These are phyloP conservation scores for Lucilia sericata DNA, from an alignment of 1,140 invertebrate species.

Conservation along the genomic window DNA sequence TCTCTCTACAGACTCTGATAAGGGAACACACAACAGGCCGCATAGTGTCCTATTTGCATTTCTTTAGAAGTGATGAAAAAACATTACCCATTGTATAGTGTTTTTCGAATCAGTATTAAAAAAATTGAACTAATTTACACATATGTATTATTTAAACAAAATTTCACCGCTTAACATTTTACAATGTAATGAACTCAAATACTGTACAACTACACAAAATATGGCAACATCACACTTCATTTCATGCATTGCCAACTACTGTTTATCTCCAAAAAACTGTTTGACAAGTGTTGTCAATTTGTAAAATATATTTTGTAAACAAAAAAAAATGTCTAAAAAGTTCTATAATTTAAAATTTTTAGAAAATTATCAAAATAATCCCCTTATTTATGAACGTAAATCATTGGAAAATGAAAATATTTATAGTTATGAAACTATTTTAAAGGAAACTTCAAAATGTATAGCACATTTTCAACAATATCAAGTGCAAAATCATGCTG, in stretches of 20 bases:
- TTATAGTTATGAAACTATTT: background rate
- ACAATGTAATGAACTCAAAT: too few relatives aligned
- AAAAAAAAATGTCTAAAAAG: background rate
- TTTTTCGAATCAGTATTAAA: too few relatives aligned
- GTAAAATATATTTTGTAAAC: background rate
- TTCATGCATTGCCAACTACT: background rate
- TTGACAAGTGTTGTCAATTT: background rate
- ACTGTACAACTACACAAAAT: too few relatives aligned
- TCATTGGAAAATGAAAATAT: background rate
- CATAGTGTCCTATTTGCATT: too few relatives aligned
- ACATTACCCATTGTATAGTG: too few relatives aligned
- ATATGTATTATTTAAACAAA: too few relatives aligned
- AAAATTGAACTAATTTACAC: too few relatives aligned
- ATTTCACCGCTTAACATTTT: too few relatives aligned
- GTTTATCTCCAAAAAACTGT: background rate
- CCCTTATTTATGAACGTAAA: background rate
- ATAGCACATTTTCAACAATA: background rate
- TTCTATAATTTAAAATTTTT: background rate
- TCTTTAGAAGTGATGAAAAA: too few relatives aligned
- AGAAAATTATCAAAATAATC: background rate
- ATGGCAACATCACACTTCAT: too few relatives aligned
- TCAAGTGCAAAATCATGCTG: background rate
- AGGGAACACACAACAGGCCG: too few relatives aligned
- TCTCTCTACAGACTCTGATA: too few relatives aligned
- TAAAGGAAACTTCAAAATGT: slow-evolving; percentile 2